These are phyloP conservation scores for Arctia plantaginis DNA, from an alignment of 2,888 invertebrate genomes.

Conservation along the genomic window DNA sequence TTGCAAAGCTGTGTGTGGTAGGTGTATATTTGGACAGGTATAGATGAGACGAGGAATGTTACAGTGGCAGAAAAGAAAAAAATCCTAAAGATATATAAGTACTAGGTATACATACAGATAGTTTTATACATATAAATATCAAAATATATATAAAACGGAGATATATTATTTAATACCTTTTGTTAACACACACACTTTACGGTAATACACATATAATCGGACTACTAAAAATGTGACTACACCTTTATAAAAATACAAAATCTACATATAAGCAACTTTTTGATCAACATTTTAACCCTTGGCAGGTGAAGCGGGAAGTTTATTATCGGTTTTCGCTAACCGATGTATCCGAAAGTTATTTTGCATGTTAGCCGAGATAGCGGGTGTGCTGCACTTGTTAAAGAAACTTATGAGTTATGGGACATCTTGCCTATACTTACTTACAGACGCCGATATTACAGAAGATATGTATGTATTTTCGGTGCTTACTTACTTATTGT, in stretches of 20 bases:
- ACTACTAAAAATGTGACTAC: background rate
- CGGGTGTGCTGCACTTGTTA: conserved; percentile 73
- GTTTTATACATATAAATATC: too few relatives aligned
- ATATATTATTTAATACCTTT: too few relatives aligned
- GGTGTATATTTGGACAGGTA: too few relatives aligned
- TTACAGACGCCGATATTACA: background rate
- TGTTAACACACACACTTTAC: too few relatives aligned
- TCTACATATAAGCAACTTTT: conserved; percentile 4
- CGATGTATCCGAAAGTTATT: conserved; percentile 78
- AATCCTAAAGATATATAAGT: too few relatives aligned
- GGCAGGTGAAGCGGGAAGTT: conserved; percentile 59
- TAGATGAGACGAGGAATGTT: too few relatives aligned
- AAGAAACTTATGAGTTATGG: conserved; percentile 80
- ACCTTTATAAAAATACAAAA: background rate
- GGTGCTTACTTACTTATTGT: background rate
- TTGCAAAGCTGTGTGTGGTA: too few relatives aligned
- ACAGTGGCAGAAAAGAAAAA: too few relatives aligned
- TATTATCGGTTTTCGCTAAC: conserved; percentile 76
- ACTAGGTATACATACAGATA: too few relatives aligned
- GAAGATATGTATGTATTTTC: background rate
- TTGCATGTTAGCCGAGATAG: conserved; percentile 80
- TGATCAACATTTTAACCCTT: conserved; percentile 41
- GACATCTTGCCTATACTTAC: conserved; percentile 41
- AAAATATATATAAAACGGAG: too few relatives aligned
- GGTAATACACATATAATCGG: background rate